Evolutionary conservation across 2,797 vertebrate genomes (phyloP).

Genomic region (Neopelma chrysocephalum): DNA sequence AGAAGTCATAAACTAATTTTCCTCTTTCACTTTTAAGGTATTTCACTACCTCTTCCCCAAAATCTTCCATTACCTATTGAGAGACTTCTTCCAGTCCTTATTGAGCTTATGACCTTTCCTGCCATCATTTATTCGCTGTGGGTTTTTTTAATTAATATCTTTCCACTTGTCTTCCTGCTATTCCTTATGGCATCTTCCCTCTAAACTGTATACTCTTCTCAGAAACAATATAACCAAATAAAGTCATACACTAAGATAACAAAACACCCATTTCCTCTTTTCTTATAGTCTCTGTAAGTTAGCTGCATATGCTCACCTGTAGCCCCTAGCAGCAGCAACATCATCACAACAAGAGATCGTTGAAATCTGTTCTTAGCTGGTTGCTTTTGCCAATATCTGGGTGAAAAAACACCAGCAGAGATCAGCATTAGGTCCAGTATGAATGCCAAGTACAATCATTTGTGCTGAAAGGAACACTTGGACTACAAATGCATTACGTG

Average conservation of each 20-base stretch:
- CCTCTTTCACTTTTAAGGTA: neutral
- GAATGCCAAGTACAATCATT: neutral
- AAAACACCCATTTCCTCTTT: neutral
- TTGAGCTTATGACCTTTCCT: neutral
- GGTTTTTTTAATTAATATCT: neutral
- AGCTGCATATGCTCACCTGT: neutral
- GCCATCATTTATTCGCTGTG: neutral
- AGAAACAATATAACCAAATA: neutral
- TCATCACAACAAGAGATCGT: neutral
- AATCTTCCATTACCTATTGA: neutral
- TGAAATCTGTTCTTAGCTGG: neutral
- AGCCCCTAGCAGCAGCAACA: neutral
- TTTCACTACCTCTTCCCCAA: neutral
- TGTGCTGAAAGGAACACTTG: neutral
- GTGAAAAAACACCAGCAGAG: neutral
- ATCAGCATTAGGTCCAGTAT: neutral
- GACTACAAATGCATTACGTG: neutral
- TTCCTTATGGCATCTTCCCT: neutral
- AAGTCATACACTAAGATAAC: neutral
- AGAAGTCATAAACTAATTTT: neutral
- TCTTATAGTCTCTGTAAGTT: neutral
- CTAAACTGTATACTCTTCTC: neutral
- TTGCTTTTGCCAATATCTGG: neutral
- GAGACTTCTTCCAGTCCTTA: neutral
- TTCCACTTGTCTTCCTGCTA: neutral